These are phyloP conservation scores for Myopa tessellatipennis DNA, from an alignment of 2,888 invertebrate genomes.

Conservation along the genomic window DNA sequence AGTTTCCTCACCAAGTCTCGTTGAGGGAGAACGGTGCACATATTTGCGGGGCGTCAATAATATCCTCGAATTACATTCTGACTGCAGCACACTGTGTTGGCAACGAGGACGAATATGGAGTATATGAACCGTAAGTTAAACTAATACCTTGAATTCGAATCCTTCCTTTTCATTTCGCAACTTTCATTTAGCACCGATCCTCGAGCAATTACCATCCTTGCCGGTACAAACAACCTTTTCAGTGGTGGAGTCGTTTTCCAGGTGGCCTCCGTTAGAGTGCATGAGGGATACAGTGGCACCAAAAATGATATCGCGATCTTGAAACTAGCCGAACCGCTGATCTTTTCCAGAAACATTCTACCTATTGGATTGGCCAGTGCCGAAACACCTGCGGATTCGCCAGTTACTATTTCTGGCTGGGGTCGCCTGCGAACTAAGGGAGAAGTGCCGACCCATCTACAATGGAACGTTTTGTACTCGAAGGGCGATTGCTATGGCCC, in stretches of 20 bases:
- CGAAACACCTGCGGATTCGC: slow-evolving; percentile 48
- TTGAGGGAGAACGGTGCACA: slow-evolving; percentile 55
- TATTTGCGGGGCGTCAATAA: slow-evolving; percentile 59
- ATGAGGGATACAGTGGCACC: slow-evolving; percentile 54
- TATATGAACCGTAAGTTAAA: neutral
- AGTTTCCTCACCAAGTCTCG: slow-evolving; percentile 66
- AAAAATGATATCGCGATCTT: slow-evolving; percentile 57
- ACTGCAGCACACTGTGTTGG: slow-evolving; percentile 65
- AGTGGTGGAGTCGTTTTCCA: slow-evolving; percentile 57
- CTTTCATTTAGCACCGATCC: slow-evolving; percentile 53
- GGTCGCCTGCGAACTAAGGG: slow-evolving; percentile 52
- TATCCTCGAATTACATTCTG: slow-evolving; percentile 50
- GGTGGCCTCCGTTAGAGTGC: slow-evolving; percentile 47
- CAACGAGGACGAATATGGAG: slow-evolving; percentile 47
- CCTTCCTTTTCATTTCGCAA: too few species aligned
- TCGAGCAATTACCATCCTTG: slow-evolving; percentile 56
- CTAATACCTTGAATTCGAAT: neutral
- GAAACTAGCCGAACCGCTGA: slow-evolving; percentile 48
- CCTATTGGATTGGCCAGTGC: slow-evolving; percentile 51
- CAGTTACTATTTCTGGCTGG: slow-evolving; percentile 58
- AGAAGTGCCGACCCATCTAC: slow-evolving; percentile 50
- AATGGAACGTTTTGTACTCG: slow-evolving; percentile 54
- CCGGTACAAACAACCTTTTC: slow-evolving; percentile 62
- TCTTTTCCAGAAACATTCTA: slow-evolving; percentile 50
- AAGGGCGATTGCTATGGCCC: slow-evolving; percentile 44